Evolutionary conservation across 2,113 vertebrate genomes (phyloP).

Genomic region (Beaufortia kweichowensis): DNA sequence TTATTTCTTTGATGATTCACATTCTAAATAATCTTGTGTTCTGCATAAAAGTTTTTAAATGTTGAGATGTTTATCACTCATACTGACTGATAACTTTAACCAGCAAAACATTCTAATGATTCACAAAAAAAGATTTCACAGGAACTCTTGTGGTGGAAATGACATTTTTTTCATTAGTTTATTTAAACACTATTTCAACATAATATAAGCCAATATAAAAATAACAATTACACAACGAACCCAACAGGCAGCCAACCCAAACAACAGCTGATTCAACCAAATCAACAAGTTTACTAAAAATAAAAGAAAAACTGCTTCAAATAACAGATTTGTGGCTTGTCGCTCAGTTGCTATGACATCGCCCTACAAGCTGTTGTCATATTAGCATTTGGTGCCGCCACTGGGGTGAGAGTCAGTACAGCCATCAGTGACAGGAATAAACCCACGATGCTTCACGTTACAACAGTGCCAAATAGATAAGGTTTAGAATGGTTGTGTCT

Average conservation of each 20-base stretch:
- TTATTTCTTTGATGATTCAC: not conserved
- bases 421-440: constrained; percentile 39
- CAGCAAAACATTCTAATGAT: not conserved
- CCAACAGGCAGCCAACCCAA: constrained; percentile 8
- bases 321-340: constrained; percentile 47
- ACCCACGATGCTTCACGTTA: constrained; percentile 44
- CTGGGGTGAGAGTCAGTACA: constrained; percentile 54
- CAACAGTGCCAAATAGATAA: constrained; percentile 53
- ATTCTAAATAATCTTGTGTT: constrained; percentile 21
- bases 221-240: constrained; percentile 40
- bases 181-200: no score
- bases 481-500: constrained; percentile 12
- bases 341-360: constrained; percentile 55
- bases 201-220: constrained; percentile 23
- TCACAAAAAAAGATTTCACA: not conserved
- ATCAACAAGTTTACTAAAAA: constrained; percentile 53
- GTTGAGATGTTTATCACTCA: constrained; percentile 30
- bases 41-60: constrained; percentile 26
- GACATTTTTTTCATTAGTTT: no score
- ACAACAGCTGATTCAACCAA: constrained; percentile 45
- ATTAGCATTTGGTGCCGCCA: constrained; percentile 53
- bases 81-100: not conserved
- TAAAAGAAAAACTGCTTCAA: constrained; percentile 46
- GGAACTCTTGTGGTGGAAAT: not conserved
- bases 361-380: constrained; percentile 54